Evolutionary conservation across 2,888 invertebrate species (phyloP), one percentile per base, ranked within the genome.

Genomic region (Euphydryas editha): DNA sequence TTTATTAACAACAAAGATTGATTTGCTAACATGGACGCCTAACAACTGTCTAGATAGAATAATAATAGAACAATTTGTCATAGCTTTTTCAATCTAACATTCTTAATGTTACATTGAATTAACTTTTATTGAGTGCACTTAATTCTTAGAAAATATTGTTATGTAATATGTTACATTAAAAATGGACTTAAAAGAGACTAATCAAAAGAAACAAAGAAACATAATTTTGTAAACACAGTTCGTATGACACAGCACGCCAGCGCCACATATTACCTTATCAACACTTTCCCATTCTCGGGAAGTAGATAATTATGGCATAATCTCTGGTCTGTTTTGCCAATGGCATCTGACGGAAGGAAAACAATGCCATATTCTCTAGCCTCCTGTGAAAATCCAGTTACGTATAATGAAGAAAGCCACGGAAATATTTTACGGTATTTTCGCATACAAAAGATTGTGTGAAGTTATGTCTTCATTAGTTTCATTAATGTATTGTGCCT

Each of bases 291-390:
- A 39, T 56, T 37, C 46, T 56, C 47, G 59, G 69, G 70, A 71
- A 71, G 57, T 64, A 44, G 18, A 46, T 39, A 62, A 61, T 68
- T 60, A 56, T 58, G 39, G 60, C 46, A 67, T 46, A 65, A 65
- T 67, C 44, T 42, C 55, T 36, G 37, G 64, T 65, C 65, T 67
- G 71, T 60, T 71, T 69, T 67, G 49, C 56, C 71, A 67, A 66
- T 63, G 24, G 49, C 21, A 60, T 39, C 55, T 70, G 72, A 76
- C 77, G 79, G 78, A 78, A 80, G 77, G 76, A 73, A 78, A 72
- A 79, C 78, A 81, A 80, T 80, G 68, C 47, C 36, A 67, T 65
- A 72, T 68, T 70, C 68, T 63, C 67, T 62, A 55, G 64, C 67
- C 67, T 65, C 59, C 60, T 68, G 71, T 68, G 70, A 69, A 68